phyloP scores from a whole-genome alignment of 2,113 vertebrate genomes.

The Oncorhynchus gorbuscha region DNA sequence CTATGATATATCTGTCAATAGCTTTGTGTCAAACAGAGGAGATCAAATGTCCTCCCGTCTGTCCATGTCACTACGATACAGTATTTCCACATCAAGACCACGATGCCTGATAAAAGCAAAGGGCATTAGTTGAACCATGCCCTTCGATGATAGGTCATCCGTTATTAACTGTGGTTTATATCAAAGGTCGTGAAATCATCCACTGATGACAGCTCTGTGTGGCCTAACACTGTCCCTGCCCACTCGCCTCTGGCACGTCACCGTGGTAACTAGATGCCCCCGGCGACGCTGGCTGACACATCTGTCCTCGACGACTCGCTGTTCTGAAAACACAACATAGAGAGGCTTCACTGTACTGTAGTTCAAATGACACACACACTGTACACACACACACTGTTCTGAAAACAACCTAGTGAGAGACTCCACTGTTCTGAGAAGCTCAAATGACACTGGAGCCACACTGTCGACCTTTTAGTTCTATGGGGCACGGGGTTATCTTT shows the following conservation, averaged over 20 bases:
- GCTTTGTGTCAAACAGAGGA: neutral
- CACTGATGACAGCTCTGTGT: neutral
- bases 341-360: neutral
- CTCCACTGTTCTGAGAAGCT: no score
- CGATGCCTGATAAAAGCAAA: no score
- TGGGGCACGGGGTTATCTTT: no score
- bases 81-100: no score
- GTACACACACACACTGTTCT: neutral
- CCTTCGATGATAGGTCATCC: no score
- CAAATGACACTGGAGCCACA: no score
- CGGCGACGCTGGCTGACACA: neutral
- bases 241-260: neutral
- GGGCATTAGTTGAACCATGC: no score
- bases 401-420: neutral
- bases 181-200: no score
- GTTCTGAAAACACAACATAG: neutral
- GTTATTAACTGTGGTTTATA: no score
- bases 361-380: neutral
- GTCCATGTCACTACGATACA: no score
- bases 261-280: conserved; percentile 1
- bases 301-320: neutral
- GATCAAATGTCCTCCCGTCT: neutral
- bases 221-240: neutral
- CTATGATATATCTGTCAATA: neutral
- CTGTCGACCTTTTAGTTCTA: no score